Evolutionary conservation across 2,888 invertebrate genomes (phyloP).

Genomic region (Euplagia quadripunctaria): DNA sequence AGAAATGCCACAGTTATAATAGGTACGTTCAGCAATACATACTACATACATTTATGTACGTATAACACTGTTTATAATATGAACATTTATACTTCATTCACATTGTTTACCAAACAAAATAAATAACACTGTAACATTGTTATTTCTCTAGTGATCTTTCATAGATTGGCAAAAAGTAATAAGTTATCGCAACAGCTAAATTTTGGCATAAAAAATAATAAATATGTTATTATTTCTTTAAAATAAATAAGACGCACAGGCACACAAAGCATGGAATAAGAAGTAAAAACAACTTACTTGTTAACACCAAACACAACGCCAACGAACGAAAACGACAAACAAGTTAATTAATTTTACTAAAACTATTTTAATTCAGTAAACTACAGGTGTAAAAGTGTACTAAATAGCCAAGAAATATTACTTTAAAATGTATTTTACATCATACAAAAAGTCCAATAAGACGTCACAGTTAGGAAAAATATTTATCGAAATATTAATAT

Average conservation of each 20-base stretch:
- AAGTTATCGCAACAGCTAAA: neutral
- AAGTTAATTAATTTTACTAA: constrained; percentile 8
- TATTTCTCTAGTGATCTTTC: neutral
- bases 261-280: neutral
- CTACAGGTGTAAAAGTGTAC: neutral
- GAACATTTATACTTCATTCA: too few relatives aligned
- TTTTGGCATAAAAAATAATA: neutral
- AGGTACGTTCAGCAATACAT: too few relatives aligned
- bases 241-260: neutral
- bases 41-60: too few relatives aligned
- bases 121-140: neutral
- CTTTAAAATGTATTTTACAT: neutral
- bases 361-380: neutral
- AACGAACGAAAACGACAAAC: constrained; percentile 1
- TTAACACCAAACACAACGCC: constrained; percentile 5
- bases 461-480: neutral
- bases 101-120: neutral
- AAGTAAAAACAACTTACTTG: constrained; percentile 28
- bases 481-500: constrained; percentile 8
- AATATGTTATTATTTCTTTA: neutral
- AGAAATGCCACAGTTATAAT: too few relatives aligned
- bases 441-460: neutral
- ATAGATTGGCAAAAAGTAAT: neutral
- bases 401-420: neutral
- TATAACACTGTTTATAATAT: too few relatives aligned